These are phyloP conservation scores for Peromyscus melanophrys DNA, from an alignment of 2,797 vertebrate genomes.

Conservation along the genomic window DNA sequence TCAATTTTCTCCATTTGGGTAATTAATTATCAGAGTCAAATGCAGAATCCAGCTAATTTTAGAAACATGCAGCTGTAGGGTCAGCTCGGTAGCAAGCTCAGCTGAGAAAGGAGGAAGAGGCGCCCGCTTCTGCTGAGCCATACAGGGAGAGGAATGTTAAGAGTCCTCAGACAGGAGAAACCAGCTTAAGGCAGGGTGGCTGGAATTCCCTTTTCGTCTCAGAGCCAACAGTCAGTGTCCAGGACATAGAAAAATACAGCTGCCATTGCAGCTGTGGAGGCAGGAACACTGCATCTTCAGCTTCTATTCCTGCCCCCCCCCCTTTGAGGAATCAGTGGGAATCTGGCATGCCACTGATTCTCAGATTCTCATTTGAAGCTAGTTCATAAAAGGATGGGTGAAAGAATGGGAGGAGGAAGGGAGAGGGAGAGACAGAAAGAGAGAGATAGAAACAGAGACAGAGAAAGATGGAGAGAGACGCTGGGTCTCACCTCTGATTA, in stretches of 20 bases:
- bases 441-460: neutral
- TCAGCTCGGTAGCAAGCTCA: slow-evolving; percentile 86
- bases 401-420: neutral
- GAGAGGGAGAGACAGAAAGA: neutral
- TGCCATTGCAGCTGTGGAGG: neutral
- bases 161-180: neutral
- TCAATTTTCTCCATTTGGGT: slow-evolving; percentile 91
- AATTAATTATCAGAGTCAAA: slow-evolving; percentile 92
- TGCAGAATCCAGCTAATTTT: slow-evolving; percentile 90
- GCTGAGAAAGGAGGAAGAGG: slow-evolving; percentile 64
- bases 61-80: slow-evolving; percentile 90
- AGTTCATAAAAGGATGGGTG: neutral
- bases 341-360: neutral
- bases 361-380: slow-evolving; percentile 25
- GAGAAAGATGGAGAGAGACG: neutral
- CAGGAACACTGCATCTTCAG: neutral
- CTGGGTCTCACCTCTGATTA: neutral
- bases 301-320: neutral
- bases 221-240: neutral
- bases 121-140: neutral
- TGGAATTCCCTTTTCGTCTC: slow-evolving; percentile 13
- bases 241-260: neutral
- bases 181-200: neutral
- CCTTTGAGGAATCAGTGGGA: neutral
- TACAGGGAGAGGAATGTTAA: neutral